Evolutionary conservation across 2,888 invertebrate genomes (phyloP), one percentile per base, ranked within the genome.

Genomic region (Apodemia zela): DNA sequence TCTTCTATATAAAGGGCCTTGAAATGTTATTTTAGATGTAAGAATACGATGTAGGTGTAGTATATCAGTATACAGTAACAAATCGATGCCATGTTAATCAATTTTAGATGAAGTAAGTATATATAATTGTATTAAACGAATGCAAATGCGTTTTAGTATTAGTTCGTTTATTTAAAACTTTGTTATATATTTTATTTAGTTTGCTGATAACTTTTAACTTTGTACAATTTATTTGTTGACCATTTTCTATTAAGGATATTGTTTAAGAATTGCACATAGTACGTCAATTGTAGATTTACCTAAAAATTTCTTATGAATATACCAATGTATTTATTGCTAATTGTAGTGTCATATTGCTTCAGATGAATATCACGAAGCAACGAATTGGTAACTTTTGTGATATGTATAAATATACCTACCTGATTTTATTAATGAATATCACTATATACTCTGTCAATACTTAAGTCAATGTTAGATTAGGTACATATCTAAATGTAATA

Each of bases 141-240:
- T 78, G 63, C 74, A 72, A 87, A 88, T 89, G 87, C 88, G 89
- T 89, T 90, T 84, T 89, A 89, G 89, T 89, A 89, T 88, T 85
- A 79, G 86, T 87, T 89, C 85, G 85, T 89, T 87, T 62, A 72
- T 71, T 69, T 69, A 38, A 38, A 15, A 8, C 13, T 38, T 38
- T 38, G 67, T 70, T 38, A 15, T 38, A 38, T 67, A 65, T 67
- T 67, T 63, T 66, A 68, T 65, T 67, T 72, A 67, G 68, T 63
- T 69, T 64, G 66, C 38, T 38, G 38, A 66, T 65, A 67, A 62
- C 63, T 54, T 62, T 13, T 3, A 13, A 38, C 38, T 38, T 59
- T 66, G 59, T 63, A 65, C 69, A 71, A 63, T 64, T 66, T 38
- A 38, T 59, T 65, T 61, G 58, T 63, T 60, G 59, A 57, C 29